These are phyloP conservation scores for Phytoseiulus persimilis DNA, from an alignment of 2,888 invertebrate species.

Conservation along the genomic window DNA sequence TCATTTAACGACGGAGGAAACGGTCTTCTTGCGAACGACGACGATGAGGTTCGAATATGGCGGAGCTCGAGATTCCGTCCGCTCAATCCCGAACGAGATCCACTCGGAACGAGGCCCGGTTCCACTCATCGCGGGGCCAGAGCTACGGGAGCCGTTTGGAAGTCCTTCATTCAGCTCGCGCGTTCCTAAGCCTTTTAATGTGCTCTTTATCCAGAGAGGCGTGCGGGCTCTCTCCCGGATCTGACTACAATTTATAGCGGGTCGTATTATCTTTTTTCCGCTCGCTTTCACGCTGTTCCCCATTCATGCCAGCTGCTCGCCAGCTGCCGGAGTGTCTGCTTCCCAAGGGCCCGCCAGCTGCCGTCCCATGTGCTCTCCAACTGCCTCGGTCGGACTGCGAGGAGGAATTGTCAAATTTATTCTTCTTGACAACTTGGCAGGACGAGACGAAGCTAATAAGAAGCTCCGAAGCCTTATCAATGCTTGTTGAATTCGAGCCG, in stretches of 20 bases:
- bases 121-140: background rate
- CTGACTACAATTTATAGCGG: background rate
- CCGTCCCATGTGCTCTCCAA: background rate
- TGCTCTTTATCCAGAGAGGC: background rate
- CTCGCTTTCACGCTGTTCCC: background rate
- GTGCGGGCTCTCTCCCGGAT: background rate
- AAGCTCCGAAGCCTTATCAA: background rate
- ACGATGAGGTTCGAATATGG: no score
- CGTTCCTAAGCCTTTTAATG: background rate
- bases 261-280: background rate
- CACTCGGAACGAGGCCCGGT: no score
- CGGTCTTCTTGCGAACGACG: no score
- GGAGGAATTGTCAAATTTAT: background rate
- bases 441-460: background rate
- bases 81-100: no score
- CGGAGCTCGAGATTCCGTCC: no score
- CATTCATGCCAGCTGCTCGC: background rate
- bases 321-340: background rate
- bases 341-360: background rate
- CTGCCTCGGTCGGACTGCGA: background rate
- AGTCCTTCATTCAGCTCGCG: background rate
- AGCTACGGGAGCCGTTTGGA: background rate
- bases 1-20: no score
- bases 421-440: background rate
- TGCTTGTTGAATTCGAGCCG: background rate